A percentile compares a stretch with the other conserved stretches of the same genome.
phyloP scores from a whole-genome alignment of 2,113 vertebrate species.

The Pontoporia blainvillei region DNA sequence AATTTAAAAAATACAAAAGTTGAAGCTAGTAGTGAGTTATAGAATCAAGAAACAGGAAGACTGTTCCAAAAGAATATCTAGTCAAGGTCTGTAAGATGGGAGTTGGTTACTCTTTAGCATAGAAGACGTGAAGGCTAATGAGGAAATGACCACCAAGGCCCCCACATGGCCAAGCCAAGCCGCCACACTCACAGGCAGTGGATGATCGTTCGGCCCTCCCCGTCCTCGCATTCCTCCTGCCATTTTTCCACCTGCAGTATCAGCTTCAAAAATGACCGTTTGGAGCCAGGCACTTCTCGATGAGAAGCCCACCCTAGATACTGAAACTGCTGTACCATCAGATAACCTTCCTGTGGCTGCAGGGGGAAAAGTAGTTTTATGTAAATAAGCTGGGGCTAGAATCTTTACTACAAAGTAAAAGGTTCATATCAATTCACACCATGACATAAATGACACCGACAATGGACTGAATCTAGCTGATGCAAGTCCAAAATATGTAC shows the following conservation, averaged over 20 bases:
- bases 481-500: neutral
- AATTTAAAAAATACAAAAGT: neutral
- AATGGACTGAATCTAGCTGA: neutral
- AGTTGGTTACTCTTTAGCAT: neutral
- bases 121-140: neutral
- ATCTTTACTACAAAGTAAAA: neutral
- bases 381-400: neutral
- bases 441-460: neutral
- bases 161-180: rapidly evolving
- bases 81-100: rapidly evolving
- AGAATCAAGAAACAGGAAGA: neutral
- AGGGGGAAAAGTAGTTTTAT: neutral
- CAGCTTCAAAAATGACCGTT: conserved; percentile 96
- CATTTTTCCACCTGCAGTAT: conserved; percentile 99
- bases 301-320: conserved; percentile 97
- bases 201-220: conserved; percentile 95
- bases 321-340: conserved; percentile 99
- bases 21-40: neutral
- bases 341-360: conserved; percentile 97
- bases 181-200: conserved; percentile 93
- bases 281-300: conserved; percentile 95
- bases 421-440: neutral
- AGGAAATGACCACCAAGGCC: neutral
- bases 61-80: neutral
- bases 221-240: conserved; percentile 98